Base-by-base conservation (phyloP, 2,888 invertebrate species). In the Microctonus brassicae region DNA sequence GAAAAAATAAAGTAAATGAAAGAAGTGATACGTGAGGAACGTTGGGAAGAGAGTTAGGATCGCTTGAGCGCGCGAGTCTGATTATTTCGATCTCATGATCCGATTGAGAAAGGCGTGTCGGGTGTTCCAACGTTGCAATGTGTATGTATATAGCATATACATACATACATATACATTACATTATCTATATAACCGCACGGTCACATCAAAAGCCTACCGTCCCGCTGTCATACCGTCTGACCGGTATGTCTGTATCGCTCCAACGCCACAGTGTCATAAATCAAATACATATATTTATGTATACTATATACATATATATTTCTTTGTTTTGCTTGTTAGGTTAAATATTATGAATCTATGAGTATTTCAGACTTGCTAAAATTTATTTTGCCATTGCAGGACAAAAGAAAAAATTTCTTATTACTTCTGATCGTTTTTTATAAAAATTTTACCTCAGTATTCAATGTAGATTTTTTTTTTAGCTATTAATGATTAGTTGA, bases 321-420 rank as follows among this genome's bases (percentile, higher is more conserved):
- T 79, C 81, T 78, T 81, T 82, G 82, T 82, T 83, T 82, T 82
- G 83, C 82, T 82, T 79, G 81, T 82, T 82, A 82, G 78, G 73
- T 76, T 73, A 76, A 72, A 72, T 77, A 78, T 77, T 65, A 64
- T 26, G 67, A 64, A 34, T 34, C 33, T 42, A 69, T 55, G 34
- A 57, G 55, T 60, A 69, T 65, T 33, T 34, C 42, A 57, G 57
- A 55, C 72, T 70, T 58, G 64, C 61, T 62, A 60, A 52, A 64
- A 70, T 67, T 73, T 34, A 55, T 63, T 42, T 29, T 47, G 26
- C 67, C 58, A 34, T 29, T 20, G 17, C n/a, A n/a, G n/a, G 33
- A 58, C 58, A 29, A 33, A 33, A 58, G 13, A 20, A 58, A 58
- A n/a, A 6, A 17, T 42, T 42, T 24, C 24, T n/a, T 22, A 42